Conservation (phyloP, 2,888 invertebrate species). For the Drosophila melanosoma region DNA sequence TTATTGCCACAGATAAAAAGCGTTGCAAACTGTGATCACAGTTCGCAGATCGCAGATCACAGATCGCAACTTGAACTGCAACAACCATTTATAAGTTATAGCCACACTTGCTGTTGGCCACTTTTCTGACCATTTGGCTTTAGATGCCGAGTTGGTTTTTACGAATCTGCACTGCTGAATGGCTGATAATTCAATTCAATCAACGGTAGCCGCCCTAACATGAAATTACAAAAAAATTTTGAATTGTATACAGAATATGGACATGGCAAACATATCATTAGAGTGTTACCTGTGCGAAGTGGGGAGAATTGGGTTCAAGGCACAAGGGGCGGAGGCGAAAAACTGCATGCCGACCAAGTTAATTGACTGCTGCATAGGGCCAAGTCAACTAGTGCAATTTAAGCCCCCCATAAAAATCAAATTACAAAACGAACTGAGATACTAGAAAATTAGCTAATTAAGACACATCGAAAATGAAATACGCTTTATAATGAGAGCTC, state of each 20-base stretch:
- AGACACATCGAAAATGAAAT: neutral
- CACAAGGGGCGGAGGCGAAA: conserved; percentile 24
- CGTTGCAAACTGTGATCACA: conserved; percentile 38
- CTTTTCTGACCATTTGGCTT: conserved; percentile 23
- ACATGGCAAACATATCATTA: conserved; percentile 64
- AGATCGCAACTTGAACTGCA: conserved; percentile 36
- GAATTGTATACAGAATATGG: conserved; percentile 22
- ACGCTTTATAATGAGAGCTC: neutral
- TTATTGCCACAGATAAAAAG: conserved; percentile 71
- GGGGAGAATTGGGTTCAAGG: conserved; percentile 7
- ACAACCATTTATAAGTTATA: conserved; percentile 26
- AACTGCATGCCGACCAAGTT: conserved; percentile 31
- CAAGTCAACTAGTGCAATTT: conserved; percentile 41
- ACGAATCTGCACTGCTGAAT: conserved; percentile 21
- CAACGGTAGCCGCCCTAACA: conserved; percentile 74
- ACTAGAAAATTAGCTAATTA: neutral
- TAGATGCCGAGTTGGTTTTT: conserved; percentile 25
- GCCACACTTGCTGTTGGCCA: conserved; percentile 14
- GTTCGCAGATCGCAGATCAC: conserved; percentile 12
- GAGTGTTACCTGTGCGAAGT: conserved; percentile 41
- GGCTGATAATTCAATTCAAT: conserved; percentile 71
- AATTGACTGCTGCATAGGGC: conserved; percentile 57
- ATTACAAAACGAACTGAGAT: conserved; percentile 46
- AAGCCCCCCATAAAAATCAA: conserved; percentile 45
- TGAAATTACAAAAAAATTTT: conserved; percentile 72